Percentiles rank a stretch among this genome's conserved stretches.
Evolutionary conservation across 2,797 vertebrate species (phyloP).

Genomic region (Sebastolobus alascanus): DNA sequence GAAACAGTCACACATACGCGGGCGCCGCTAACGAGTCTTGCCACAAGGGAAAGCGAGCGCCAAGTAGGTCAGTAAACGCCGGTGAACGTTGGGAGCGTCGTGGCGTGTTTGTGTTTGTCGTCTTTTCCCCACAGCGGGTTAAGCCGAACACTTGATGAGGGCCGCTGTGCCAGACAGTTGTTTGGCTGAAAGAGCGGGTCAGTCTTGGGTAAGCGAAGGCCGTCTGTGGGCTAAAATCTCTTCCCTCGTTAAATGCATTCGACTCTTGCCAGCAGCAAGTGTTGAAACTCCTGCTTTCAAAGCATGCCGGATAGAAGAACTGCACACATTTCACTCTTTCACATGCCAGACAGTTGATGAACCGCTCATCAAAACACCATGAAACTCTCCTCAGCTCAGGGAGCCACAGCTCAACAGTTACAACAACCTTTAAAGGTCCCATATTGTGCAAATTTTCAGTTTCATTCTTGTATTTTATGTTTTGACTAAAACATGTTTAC

Average conservation of each 20-base stretch:
- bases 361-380: not conserved
- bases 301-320: not conserved
- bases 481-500: too few relatives aligned
- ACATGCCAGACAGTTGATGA: conserved; percentile 4
- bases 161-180: conserved; percentile 25
- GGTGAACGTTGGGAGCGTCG: conserved; percentile 8
- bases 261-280: conserved; percentile 5
- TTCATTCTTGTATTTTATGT: too few relatives aligned
- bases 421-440: too few relatives aligned
- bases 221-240: conserved; percentile 5
- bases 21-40: conserved; percentile 40
- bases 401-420: not conserved
- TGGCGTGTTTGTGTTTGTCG: conserved; percentile 38
- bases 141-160: conserved; percentile 26
- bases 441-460: too few relatives aligned
- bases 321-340: conserved; percentile 14
- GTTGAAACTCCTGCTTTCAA: conserved; percentile 12
- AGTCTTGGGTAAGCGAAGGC: not conserved
- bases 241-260: conserved; percentile 11
- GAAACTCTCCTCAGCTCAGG: not conserved
- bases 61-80: conserved; percentile 72
- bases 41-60: conserved; percentile 46
- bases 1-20: conserved; percentile 13
- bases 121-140: conserved; percentile 24
- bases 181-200: conserved; percentile 23